Base-by-base conservation (phyloP, 2,888 invertebrate species). In the Arrhopalites spinosus region DNA sequence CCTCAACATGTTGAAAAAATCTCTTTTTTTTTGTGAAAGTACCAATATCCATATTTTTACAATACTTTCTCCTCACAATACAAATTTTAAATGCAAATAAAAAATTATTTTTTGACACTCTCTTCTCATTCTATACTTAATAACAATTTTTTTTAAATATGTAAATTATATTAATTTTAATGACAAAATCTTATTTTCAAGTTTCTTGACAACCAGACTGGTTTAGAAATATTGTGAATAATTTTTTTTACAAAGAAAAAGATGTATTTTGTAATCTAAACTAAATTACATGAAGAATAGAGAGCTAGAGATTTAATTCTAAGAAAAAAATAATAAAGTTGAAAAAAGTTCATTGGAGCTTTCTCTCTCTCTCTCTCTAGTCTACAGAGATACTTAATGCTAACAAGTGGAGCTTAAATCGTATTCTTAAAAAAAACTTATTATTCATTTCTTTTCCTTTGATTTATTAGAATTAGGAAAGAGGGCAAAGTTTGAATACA, bases 1-100 rank as follows among this genome's bases (percentile, higher is more conserved):
- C 82, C 80, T 76, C 78, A 79, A 23, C 20, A 11, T 59, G 5
- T 59, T 59, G 5, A 7, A 3, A 36, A 3, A 3, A 36, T 25
- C 59, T 23, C 20, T 25, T 59, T 7, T 45, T 15, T 11, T 11
- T 11, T 45, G 8, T 45, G 8, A 45, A 45, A 45, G 45, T 59
- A 23, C 59, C 59, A 59, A 59, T 25, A 59, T 59, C 20, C 2
- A 59, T 23, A 25, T 23, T 15, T 17, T n/a, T 15, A 50, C 17
- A 50, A 50, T 50, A 17, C 15, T 15, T 50, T 50, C 17, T n/a
- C 50, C 3, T 50, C 50, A 2, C 50, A n/a, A 5, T 50, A 50
- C 17, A 50, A 15, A 45, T 15, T 45, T 45, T 45, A 15, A 45
- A 45, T 45, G 15, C 7, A 45, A 15, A 45, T 11, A 7, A 45